These are phyloP conservation scores for Pelmatolapia mariae DNA, from an alignment of 2,113 vertebrate genomes.

Conservation along the genomic window DNA sequence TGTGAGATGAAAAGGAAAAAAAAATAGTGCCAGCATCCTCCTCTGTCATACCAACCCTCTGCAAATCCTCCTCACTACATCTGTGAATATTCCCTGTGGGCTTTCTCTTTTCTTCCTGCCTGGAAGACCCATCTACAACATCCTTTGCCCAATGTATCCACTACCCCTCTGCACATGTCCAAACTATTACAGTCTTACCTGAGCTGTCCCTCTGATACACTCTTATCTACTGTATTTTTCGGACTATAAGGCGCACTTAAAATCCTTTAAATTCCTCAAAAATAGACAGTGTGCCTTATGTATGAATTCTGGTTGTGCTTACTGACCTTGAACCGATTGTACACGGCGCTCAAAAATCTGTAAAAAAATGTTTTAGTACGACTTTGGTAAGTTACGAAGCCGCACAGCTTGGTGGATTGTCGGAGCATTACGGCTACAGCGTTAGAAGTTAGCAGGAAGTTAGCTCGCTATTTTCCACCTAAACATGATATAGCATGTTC, in stretches of 20 bases:
- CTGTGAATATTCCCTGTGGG: background rate
- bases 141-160: background rate
- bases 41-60: background rate
- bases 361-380: background rate
- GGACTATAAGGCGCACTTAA: background rate
- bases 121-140: background rate
- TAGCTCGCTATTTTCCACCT: background rate
- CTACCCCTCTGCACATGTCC: background rate
- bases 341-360: accelerated
- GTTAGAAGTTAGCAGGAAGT: background rate
- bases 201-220: background rate
- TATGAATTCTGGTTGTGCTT: background rate
- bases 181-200: background rate
- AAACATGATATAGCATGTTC: background rate
- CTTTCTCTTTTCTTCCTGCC: background rate
- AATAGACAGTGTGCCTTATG: accelerated
- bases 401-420: background rate
- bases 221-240: background rate
- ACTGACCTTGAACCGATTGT: background rate
- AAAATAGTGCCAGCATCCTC: background rate
- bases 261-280: background rate
- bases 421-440: accelerated
- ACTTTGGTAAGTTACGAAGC: background rate
- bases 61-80: background rate
- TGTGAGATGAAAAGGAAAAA: background rate